Percentiles rank a stretch among this genome's conserved stretches.
Evolutionary conservation across 2,888 invertebrate species (phyloP).

Genomic region (Meloe dianella): DNA sequence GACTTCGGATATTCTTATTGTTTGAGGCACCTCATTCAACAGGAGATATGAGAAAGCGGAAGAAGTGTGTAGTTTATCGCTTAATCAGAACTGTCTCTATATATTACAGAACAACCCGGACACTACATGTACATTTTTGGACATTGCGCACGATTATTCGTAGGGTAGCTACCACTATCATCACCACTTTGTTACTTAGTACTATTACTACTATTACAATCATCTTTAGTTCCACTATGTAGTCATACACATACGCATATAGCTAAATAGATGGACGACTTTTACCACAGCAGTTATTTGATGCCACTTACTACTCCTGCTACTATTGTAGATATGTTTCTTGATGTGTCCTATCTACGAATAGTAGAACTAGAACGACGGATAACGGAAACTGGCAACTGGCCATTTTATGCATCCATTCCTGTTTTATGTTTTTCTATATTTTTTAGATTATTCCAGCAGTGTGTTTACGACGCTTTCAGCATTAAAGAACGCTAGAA

Average conservation of each 20-base stretch:
- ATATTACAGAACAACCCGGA: conserved; percentile 44
- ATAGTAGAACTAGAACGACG: conserved; percentile 40
- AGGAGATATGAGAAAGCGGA: conserved; percentile 48
- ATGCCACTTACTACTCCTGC: not conserved
- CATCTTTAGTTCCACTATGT: not conserved
- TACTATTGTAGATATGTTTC: conserved; percentile 23
- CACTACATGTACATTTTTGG: conserved; percentile 27
- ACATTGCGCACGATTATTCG: conserved; percentile 24
- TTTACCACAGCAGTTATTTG: not conserved
- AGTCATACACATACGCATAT: not conserved
- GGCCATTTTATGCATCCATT: conserved; percentile 48
- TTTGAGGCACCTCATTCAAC: conserved; percentile 46
- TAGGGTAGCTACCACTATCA: conserved; percentile 17
- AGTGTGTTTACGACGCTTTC: conserved; percentile 40
- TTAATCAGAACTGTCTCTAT: conserved; percentile 53
- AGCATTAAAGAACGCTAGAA: conserved; percentile 37
- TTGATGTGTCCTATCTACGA: conserved; percentile 41
- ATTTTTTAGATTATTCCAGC: conserved; percentile 35
- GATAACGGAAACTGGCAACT: conserved; percentile 48
- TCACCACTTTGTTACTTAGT: not conserved
- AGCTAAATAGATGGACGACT: not conserved
- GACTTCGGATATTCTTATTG: conserved; percentile 34
- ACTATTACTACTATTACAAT: not conserved
- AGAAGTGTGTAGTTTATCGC: conserved; percentile 53
- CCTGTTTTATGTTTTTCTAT: conserved; percentile 41